phyloP scores from a whole-genome alignment of 1,140 invertebrate species.

The Trachymyrmex septentrionalis region DNA sequence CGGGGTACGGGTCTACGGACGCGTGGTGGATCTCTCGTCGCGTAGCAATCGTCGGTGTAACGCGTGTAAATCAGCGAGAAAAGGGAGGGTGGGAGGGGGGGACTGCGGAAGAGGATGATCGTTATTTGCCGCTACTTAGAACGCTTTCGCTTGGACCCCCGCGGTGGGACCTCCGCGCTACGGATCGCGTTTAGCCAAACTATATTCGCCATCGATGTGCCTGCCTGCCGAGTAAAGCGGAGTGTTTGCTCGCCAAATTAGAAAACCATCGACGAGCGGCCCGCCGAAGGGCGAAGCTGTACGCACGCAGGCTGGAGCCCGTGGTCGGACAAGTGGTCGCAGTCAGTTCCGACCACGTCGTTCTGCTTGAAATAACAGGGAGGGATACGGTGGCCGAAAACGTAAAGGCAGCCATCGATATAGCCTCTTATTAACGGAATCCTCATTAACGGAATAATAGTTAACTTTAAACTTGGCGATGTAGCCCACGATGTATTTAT shows the following conservation, averaged over 20 bases:
- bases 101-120: constrained; percentile 17
- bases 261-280: constrained; percentile 85
- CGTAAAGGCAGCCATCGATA: background rate
- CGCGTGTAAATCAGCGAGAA: constrained; percentile 62
- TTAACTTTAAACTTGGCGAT: constrained; percentile 23
- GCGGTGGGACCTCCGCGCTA: constrained; percentile 37
- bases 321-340: constrained; percentile 46
- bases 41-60: constrained; percentile 28
- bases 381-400: constrained; percentile 15
- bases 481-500: background rate
- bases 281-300: constrained; percentile 79
- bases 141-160: constrained; percentile 17
- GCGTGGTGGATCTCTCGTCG: background rate
- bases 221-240: constrained; percentile 63
- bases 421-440: constrained; percentile 33
- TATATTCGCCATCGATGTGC: constrained; percentile 70
- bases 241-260: constrained; percentile 85
- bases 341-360: constrained; percentile 54
- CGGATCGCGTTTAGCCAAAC: constrained; percentile 71
- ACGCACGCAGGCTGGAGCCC: constrained; percentile 4
- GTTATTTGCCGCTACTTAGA: constrained; percentile 67
- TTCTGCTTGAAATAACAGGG: constrained; percentile 60
- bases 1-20: background rate
- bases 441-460: no score
- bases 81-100: no score